A percentile compares a stretch with the other conserved stretches of the same genome.
These are phyloP conservation scores for Myodes glareolus DNA, from an alignment of 2,113 vertebrate species.

Conservation along the genomic window DNA sequence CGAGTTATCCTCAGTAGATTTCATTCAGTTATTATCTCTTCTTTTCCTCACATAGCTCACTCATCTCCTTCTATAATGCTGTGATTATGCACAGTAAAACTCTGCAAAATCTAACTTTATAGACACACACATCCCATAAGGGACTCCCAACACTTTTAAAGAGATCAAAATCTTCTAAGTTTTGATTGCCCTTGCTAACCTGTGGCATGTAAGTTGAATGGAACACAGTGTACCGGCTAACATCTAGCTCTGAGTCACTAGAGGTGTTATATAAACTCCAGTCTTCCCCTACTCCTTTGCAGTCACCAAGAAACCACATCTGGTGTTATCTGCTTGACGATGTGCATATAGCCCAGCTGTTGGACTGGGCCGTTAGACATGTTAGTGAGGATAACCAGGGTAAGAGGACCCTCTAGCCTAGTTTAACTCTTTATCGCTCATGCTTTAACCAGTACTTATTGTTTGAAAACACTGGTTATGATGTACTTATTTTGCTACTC, in stretches of 20 bases:
- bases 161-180: background rate
- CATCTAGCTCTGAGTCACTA: background rate
- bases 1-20: background rate
- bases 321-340: background rate
- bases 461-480: background rate
- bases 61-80: background rate
- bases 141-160: background rate
- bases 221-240: background rate
- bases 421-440: background rate
- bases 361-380: background rate
- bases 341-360: background rate
- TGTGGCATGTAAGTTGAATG: background rate
- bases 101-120: constrained; percentile 10
- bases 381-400: background rate
- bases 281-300: background rate
- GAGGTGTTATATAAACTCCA: background rate
- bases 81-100: background rate
- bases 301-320: background rate
- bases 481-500: background rate
- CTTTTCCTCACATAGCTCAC: background rate
- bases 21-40: background rate
- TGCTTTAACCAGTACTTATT: background rate
- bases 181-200: background rate
- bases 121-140: background rate
- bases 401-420: background rate